These are phyloP conservation scores for Bos indicus DNA, from an alignment of 2,113 vertebrate species.

Conservation along the genomic window DNA sequence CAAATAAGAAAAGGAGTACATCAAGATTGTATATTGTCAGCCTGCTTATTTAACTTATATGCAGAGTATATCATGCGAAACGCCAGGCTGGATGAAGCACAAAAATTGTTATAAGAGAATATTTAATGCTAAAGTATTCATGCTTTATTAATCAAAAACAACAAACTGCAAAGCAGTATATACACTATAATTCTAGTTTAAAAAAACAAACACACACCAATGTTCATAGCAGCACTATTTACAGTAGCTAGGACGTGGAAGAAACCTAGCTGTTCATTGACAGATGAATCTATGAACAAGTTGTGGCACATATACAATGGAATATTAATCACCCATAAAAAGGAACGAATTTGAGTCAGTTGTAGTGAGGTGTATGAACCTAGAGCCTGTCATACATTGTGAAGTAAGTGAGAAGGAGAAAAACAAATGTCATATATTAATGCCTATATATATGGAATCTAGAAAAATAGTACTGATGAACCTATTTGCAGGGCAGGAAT, in stretches of 20 bases:
- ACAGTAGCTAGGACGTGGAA: background rate
- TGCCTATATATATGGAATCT: background rate
- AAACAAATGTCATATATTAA: background rate
- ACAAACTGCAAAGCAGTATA: background rate
- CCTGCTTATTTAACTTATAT: background rate
- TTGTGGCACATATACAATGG: background rate
- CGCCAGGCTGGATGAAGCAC: background rate
- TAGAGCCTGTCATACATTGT: background rate
- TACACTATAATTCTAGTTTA: background rate
- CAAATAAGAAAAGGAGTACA: background rate
- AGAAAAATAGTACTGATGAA: background rate
- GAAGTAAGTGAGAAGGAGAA: background rate
- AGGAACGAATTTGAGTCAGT: background rate
- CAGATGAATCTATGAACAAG: background rate
- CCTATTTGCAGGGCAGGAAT: background rate
- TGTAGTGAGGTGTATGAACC: background rate
- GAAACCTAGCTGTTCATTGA: background rate
- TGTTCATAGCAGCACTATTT: background rate
- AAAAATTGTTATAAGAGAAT: background rate
- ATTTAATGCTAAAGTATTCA: background rate
- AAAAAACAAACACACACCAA: background rate
- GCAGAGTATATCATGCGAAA: background rate
- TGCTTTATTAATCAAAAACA: background rate
- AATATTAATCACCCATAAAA: background rate
- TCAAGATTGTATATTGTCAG: background rate